Base-by-base conservation (phyloP, 2,888 invertebrate species). In the Abscondita cerata region DNA sequence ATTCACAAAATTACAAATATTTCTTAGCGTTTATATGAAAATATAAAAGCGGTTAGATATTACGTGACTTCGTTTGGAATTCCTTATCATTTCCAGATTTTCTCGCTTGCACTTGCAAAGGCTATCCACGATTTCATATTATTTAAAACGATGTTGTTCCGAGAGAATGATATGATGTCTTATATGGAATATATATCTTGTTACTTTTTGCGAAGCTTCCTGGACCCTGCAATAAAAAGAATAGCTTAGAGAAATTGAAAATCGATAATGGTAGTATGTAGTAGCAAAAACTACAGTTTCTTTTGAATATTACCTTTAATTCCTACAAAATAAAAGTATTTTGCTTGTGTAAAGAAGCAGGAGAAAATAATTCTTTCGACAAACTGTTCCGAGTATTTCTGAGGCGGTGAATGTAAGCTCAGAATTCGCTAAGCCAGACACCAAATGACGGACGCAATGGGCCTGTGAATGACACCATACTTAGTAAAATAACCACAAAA, bases 401-500 rank as follows among this genome's bases (percentile, higher is more conserved):
- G 48, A 61, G 62, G 57, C 48, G 57, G 57, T 25, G 62, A 58
- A 44, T 57, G 62, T 62, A 58, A 59, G 59, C 52, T 46, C 57
- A 40, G 64, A 25, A 60, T 64, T 63, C 65, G 68, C 65, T 65
- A 65, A 58, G 57, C 66, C 61, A 75, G 76, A 74, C 74, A 73
- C 71, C 71, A 69, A 75, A 76, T 74, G 75, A 75, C 74, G 71
- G 70, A 74, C 74, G 70, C 73, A 73, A 76, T 74, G 73, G 76
- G 73, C 71, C 75, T 76, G 75, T 70, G 73, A 75, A 78, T 78
- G 78, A 77, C 77, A 76, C 75, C 77, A 75, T 78, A 77, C 78
- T 78, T 77, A 78, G 76, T 76, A 74, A 77, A 78, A 78, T 77
- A 77, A 78, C 77, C 77, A 72, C 77, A 75, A 75, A 77, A 77